These are phyloP conservation scores for Benthochromis sp. DNA, from an alignment of 2,113 vertebrate species.

Conservation along the genomic window DNA sequence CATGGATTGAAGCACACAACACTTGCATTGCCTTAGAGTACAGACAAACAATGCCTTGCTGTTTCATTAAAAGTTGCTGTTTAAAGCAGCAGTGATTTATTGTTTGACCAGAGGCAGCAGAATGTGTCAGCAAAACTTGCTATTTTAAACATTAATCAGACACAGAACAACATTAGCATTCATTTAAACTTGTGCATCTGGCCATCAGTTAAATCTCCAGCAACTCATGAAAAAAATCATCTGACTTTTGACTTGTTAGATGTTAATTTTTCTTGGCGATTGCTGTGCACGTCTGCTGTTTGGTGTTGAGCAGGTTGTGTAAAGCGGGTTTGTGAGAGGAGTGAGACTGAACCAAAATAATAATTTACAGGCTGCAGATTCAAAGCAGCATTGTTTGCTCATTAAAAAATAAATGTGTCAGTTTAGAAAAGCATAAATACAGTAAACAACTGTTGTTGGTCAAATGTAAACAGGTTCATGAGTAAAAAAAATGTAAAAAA, in stretches of 20 bases:
- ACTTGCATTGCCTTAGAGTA: neutral
- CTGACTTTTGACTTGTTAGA: neutral
- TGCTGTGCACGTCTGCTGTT: neutral
- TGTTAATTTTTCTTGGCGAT: neutral
- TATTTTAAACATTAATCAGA: neutral
- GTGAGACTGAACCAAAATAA: neutral
- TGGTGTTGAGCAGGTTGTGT: neutral
- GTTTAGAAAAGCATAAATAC: neutral
- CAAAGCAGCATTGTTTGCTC: neutral
- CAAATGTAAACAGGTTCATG: neutral
- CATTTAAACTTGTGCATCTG: neutral
- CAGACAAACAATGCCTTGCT: neutral
- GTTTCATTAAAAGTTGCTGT: neutral
- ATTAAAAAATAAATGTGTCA: neutral
- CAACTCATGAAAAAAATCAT: neutral
- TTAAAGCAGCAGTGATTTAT: neutral
- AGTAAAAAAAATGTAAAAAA: neutral
- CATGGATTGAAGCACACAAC: neutral
- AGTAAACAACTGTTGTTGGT: neutral
- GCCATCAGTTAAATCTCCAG: neutral
- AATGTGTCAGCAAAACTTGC: neutral
- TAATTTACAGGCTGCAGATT: neutral
- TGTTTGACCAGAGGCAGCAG: neutral
- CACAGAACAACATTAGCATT: neutral
- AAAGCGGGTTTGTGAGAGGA: neutral